Evolutionary conservation across 1,140 invertebrate genomes (phyloP).

Genomic region (Microplitis mediator): DNA sequence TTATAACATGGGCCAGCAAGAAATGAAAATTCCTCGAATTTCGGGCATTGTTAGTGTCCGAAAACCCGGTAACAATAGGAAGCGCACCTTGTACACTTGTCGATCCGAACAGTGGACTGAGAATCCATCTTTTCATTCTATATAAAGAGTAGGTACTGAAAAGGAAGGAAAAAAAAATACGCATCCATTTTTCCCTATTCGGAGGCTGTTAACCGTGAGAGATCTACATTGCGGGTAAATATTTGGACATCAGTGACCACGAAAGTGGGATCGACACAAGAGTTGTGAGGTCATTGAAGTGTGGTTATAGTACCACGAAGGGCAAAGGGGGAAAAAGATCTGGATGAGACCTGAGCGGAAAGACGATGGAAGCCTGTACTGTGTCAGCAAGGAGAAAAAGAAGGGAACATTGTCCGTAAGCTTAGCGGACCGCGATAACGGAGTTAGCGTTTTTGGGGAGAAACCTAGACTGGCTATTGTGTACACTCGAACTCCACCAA

Average conservation of each 20-base stretch:
- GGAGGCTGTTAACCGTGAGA: slow-evolving; percentile 23
- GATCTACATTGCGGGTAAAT: slow-evolving; percentile 49
- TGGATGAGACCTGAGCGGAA: slow-evolving; percentile 2
- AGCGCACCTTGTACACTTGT: not conserved
- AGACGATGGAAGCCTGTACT: not conserved
- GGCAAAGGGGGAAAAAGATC: not conserved
- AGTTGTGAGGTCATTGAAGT: slow-evolving; percentile 8
- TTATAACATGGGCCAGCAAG: too few relatives aligned
- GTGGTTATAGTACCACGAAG: slow-evolving; percentile 5
- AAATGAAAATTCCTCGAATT: not conserved
- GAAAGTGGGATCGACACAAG: slow-evolving; percentile 33
- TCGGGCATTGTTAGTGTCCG: slow-evolving; percentile 1
- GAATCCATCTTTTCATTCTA: slow-evolving; percentile 29
- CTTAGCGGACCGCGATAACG: slow-evolving; percentile 50
- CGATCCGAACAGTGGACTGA: slow-evolving; percentile 10
- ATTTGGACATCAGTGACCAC: slow-evolving; percentile 50
- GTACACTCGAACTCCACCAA: slow-evolving; percentile 32
- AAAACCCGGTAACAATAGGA: slow-evolving; percentile 11
- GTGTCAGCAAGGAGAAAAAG: not conserved
- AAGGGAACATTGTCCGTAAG: slow-evolving; percentile 44
- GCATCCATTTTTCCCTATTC: slow-evolving; percentile 21
- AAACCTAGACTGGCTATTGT: slow-evolving; percentile 31
- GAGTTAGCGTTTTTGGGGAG: slow-evolving; percentile 41
- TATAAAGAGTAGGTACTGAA: slow-evolving; percentile 20
- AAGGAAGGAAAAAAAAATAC: slow-evolving; percentile 19